Base-by-base conservation (phyloP, 2,113 vertebrate species). In the Butorides virescens region DNA sequence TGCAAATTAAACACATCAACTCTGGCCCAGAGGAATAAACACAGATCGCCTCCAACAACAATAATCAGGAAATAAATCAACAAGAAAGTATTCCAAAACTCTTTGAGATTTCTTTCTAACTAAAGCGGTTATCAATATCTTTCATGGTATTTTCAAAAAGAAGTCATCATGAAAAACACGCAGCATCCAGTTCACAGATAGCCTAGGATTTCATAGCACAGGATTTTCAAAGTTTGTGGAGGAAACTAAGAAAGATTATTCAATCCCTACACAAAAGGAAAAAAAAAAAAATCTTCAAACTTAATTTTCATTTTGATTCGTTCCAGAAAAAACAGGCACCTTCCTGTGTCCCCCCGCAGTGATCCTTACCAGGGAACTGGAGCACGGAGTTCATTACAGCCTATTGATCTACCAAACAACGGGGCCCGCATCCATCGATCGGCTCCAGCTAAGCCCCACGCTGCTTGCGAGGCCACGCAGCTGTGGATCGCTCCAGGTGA, bases 361-460 rank as follows among this genome's bases (percentile, higher is more conserved):
- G 96, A 97, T 92, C 91, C 96, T 95, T 97, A 80, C 93, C 91
- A 97, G 96, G 95, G 97, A 98, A 98, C 68, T 97, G 97, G 90
- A 98, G 97, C 97, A 79, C 95, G 79, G 96, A 98, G 97, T 98
- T 98, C 98, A 98, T 99, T 98, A 98, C 97, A 98, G 88, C 58
- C 37, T 98, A 99, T 98, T 92, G 98, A 99, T 98, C 98, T 97
- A 79, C 82, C 96, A 97, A 98, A 98, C 98, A 98, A 98, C 97
- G 98, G 97, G 98, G 98, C 98, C 97, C 96, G 94, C 97, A 98
- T 96, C 97, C 97, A 99, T 98, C 86, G 98, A 99, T 98, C 88
- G 30, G 85, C 83, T 97, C 88, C 86, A 73, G 96, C 97, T 90
- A 94, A 97, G 93, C 91, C 87, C 75, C 14, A 22, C 29, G 72